Evolutionary conservation across 2,888 invertebrate species (phyloP).

Genomic region (Phorcus lineatus): DNA sequence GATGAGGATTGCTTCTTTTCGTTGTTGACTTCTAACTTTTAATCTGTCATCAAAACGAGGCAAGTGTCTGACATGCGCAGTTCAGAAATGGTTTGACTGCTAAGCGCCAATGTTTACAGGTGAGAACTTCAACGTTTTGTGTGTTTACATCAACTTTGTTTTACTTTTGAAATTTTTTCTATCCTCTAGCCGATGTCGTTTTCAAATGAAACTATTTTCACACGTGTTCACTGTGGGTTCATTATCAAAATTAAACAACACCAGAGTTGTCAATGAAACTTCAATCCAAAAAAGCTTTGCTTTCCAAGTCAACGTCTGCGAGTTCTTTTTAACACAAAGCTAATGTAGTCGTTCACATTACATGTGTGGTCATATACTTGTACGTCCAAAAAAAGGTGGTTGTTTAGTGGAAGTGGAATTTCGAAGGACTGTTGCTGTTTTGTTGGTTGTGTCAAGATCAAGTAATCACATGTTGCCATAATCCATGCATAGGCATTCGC

Average conservation of each 20-base stretch:
- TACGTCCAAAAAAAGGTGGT: too few relatives aligned
- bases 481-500: slow-evolving; percentile 24
- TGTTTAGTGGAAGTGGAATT: too few relatives aligned
- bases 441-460: slow-evolving; percentile 2
- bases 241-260: neutral
- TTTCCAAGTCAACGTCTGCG: too few relatives aligned
- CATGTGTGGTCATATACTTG: too few relatives aligned
- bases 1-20: neutral
- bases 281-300: too few relatives aligned
- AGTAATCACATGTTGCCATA: slow-evolving; percentile 16
- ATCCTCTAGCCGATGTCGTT: neutral
- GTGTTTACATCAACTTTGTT: neutral
- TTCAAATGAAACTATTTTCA: too few relatives aligned
- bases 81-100: slow-evolving; percentile 28
- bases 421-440: too few relatives aligned
- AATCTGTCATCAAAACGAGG: slow-evolving; percentile 6
- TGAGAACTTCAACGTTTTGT: neutral
- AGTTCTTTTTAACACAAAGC: too few relatives aligned
- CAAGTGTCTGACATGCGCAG: slow-evolving; percentile 24
- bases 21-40: neutral
- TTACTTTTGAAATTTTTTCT: neutral
- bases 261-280: too few relatives aligned
- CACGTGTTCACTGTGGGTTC: neutral
- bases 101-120: slow-evolving; percentile 39
- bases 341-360: too few relatives aligned